A percentile compares a stretch with the other conserved stretches of the same genome.
Evolutionary conservation across 2,888 invertebrate genomes (phyloP).

Genomic region (Deroplatys truncata): DNA sequence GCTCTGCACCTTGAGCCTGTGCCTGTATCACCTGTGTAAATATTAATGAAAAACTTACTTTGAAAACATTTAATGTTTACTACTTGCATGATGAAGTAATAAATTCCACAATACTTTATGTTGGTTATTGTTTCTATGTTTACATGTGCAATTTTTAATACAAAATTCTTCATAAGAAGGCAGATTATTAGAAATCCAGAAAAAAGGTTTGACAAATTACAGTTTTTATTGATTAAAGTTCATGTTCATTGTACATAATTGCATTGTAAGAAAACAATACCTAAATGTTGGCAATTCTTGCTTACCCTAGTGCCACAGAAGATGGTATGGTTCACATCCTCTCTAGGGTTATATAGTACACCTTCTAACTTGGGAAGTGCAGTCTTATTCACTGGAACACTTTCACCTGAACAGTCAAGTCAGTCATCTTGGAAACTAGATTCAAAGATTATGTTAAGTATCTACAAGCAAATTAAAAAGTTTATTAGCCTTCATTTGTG

Average conservation of each 20-base stretch:
- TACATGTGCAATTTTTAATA: not conserved
- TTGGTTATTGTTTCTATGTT: not conserved
- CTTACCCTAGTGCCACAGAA: conserved; percentile 80
- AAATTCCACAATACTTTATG: not conserved
- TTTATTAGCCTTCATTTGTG: too few relatives aligned
- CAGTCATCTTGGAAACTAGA: not conserved
- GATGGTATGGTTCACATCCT: conserved; percentile 78
- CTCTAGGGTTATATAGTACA: conserved; percentile 63
- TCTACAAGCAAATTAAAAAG: too few relatives aligned
- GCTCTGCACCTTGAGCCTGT: not conserved
- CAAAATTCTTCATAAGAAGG: not conserved
- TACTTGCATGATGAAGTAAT: not conserved
- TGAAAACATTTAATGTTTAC: not conserved
- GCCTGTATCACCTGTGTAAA: conserved; percentile 22
- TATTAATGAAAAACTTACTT: not conserved
- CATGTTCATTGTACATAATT: too few relatives aligned
- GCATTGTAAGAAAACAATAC: too few relatives aligned
- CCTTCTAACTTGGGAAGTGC: conserved; percentile 57
- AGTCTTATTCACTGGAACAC: conserved; percentile 88
- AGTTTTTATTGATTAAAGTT: too few relatives aligned
- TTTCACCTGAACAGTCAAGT: conserved; percentile 65
- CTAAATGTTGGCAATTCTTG: too few relatives aligned
- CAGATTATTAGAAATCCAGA: not conserved
- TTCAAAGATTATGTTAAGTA: too few relatives aligned
- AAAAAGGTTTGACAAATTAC: too few relatives aligned